phyloP scores from a whole-genome alignment of 64 coral and sea anemone species.

The Trachythela sp. region DNA sequence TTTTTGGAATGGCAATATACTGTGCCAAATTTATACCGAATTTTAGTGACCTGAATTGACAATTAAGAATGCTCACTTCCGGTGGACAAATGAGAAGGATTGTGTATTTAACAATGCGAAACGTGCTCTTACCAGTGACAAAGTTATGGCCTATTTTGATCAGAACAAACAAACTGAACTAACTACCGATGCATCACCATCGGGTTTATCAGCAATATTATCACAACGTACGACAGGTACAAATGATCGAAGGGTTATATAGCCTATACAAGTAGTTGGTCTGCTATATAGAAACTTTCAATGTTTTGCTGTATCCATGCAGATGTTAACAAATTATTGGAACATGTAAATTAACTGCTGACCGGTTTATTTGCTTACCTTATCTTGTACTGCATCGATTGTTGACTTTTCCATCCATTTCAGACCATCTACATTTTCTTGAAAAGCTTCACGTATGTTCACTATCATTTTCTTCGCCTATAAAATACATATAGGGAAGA shows the following conservation, averaged over 20 bases:
- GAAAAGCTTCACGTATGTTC: slow-evolving; percentile 81
- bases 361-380: slow-evolving; percentile 44
- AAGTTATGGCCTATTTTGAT: slow-evolving; percentile 36
- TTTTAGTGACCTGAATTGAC: not conserved
- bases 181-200: slow-evolving; percentile 35
- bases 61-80: not conserved
- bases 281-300: too few species aligned
- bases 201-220: slow-evolving; percentile 27
- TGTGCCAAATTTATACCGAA: slow-evolving; percentile 22
- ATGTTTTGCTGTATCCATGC: too few species aligned
- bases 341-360: too few species aligned
- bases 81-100: too few species aligned
- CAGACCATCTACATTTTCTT: slow-evolving; percentile 82
- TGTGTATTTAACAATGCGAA: slow-evolving; percentile 34
- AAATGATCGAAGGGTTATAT: slow-evolving; percentile 36
- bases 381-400: slow-evolving; percentile 70
- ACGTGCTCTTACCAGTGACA: slow-evolving; percentile 40
- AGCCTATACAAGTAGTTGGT: not conserved
- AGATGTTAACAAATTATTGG: too few species aligned
- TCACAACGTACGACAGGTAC: slow-evolving; percentile 36
- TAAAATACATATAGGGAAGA: not conserved
- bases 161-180: too few species aligned
- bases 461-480: slow-evolving; percentile 87
- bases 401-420: slow-evolving; percentile 92
- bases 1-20: not conserved